phyloP scores from a whole-genome alignment of 2,888 invertebrate genomes.

The Eupithecia exiguata region DNA sequence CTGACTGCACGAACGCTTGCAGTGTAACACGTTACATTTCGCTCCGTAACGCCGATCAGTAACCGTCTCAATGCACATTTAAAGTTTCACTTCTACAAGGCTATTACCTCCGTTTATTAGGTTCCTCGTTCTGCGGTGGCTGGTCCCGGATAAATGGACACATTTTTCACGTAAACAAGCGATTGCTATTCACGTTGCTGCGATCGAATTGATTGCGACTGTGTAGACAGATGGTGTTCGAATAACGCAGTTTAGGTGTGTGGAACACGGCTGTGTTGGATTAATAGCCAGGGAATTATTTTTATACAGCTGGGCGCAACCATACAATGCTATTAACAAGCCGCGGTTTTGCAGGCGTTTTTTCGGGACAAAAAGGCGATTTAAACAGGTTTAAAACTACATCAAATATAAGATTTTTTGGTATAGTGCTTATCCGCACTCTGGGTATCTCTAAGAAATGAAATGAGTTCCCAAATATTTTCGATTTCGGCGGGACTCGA shows the following conservation, averaged over 20 bases:
- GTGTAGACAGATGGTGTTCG: constrained; percentile 50
- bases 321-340: background rate
- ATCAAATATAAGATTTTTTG: too few relatives aligned
- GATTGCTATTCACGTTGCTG: constrained; percentile 58
- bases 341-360: background rate
- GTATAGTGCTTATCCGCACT: too few relatives aligned
- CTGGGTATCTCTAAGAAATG: too few relatives aligned
- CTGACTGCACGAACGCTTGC: too few relatives aligned
- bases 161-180: constrained; percentile 65
- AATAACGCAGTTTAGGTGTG: constrained; percentile 39
- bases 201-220: constrained; percentile 56
- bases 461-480: too few relatives aligned
- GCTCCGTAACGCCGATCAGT: too few relatives aligned
- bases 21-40: too few relatives aligned
- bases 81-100: background rate
- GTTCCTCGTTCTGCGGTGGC: constrained; percentile 15
- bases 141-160: constrained; percentile 54
- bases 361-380: background rate
- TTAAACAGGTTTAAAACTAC: too few relatives aligned
- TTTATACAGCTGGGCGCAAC: background rate
- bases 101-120: background rate
- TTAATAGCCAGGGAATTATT: constrained; percentile 22
- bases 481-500: too few relatives aligned
- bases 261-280: constrained; percentile 22
- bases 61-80: background rate